Evolutionary conservation across 1,140 invertebrate species (phyloP), one percentile per base, ranked within the genome.

Genomic region (Drosophila pallidifrons): DNA sequence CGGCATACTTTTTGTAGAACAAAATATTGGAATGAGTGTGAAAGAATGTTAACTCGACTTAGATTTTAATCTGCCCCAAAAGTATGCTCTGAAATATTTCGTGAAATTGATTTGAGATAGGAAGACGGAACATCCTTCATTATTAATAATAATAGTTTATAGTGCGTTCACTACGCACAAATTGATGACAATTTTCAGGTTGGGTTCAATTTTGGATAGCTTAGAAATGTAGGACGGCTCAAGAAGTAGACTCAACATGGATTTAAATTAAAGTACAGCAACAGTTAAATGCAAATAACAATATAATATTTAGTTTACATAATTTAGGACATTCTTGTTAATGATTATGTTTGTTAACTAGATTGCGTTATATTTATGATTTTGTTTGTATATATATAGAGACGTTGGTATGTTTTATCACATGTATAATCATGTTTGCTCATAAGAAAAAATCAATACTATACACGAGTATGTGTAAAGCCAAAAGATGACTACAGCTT

Each of bases 261-360:
- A 41, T 15, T 57, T 57, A 41, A 7, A 20, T 41, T 20, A 41
- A 57, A 57, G 25, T 57, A n/a, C 11, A 57, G 41, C 35, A 57
- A 41, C 13, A 57, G 38, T 38, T 55, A 55, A 55, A 55, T 55
- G 52, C 54, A 41, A 41, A 57, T 57, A 41, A 57, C 35, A 57
- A 57, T 41, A 41, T 41, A 15, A 57, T 15, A 54, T 57, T 20
- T 41, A 41, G 41, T 54, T 30, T 13, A 54, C 47, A 32, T 20
- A 16, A 41, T 57, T 38, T 38, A 32, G 13, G 10, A 28, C 10
- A 41, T 3, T 51, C 30, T 5, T 1, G 38, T 28, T 46, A 60
- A 43, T 10, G 4, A 49, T 57, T 41, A 16, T 57, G 11, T 6
- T 30, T 75, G 73, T 75, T 64, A 73, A 73, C 70, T 68, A 38